Conservation (phyloP, 2,888 invertebrate genomes). For the Caenorhabditis drosophilae region DNA sequence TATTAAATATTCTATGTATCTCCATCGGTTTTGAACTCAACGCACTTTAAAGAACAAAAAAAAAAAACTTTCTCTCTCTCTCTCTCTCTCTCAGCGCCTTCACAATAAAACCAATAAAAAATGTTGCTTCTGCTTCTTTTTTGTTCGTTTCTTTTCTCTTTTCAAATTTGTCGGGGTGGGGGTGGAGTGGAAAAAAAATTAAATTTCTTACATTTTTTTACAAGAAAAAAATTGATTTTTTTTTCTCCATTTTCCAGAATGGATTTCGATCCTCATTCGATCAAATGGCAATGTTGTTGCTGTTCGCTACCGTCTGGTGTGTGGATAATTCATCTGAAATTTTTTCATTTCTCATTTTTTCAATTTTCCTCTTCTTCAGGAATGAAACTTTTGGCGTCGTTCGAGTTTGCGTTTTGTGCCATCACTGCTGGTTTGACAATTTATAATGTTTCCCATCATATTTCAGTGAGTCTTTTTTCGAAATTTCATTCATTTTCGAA, state of each 20-base stretch:
- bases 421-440: constrained; percentile 39
- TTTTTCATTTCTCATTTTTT: constrained; percentile 2
- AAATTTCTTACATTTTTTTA: background rate
- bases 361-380: constrained; percentile 7
- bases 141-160: too few relatives aligned
- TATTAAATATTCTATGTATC: too few relatives aligned
- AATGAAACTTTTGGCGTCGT: constrained; percentile 32
- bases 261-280: constrained; percentile 64
- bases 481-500: background rate
- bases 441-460: constrained; percentile 31
- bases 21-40: too few relatives aligned
- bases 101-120: too few relatives aligned
- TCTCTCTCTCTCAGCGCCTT: too few relatives aligned
- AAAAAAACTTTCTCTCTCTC: too few relatives aligned
- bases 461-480: constrained; percentile 13
- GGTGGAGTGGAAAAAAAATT: too few relatives aligned
- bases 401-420: constrained; percentile 37
- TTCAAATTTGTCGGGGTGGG: too few relatives aligned
- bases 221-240: background rate
- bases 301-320: constrained; percentile 56
- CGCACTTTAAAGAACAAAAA: too few relatives aligned
- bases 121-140: too few relatives aligned
- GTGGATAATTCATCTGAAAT: constrained; percentile 20
- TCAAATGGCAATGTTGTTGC: constrained; percentile 65
- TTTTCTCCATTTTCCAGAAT: constrained; percentile 28